These are phyloP conservation scores for Eulemur coronatus DNA, from an alignment of 2,797 vertebrate genomes.

Conservation along the genomic window DNA sequence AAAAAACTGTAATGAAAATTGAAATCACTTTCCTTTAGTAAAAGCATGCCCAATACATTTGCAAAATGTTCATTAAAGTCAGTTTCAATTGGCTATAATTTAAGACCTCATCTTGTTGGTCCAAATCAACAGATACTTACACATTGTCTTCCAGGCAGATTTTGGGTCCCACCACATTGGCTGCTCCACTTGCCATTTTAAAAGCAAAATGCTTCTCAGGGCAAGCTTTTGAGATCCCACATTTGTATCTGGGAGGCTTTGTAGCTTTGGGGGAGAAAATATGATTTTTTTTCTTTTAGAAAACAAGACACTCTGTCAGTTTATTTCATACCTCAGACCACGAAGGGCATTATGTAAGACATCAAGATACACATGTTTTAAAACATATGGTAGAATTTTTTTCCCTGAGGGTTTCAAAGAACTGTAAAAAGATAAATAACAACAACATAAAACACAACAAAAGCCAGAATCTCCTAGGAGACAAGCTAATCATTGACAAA, in stretches of 20 bases:
- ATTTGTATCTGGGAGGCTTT: conserved; percentile 89
- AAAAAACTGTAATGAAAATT: rapidly evolving
- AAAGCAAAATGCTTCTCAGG: conserved; percentile 93
- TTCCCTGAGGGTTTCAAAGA: neutral
- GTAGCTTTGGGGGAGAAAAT: conserved; percentile 84
- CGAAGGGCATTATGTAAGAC: neutral
- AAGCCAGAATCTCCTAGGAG: neutral
- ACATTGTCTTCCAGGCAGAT: conserved; percentile 95
- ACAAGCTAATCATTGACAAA: neutral
- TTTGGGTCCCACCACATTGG: conserved; percentile 96
- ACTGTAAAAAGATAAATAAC: neutral
- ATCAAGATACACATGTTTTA: neutral
- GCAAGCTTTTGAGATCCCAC: conserved; percentile 93
- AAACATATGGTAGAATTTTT: neutral
- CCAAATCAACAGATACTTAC: conserved; percentile 85
- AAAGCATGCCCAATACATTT: neutral
- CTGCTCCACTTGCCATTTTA: conserved; percentile 97
- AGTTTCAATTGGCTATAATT: neutral
- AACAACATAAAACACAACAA: neutral
- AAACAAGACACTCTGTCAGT: neutral
- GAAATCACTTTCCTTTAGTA: neutral
- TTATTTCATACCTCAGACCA: conserved; percentile 11
- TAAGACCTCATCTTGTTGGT: neutral
- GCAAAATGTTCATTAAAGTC: neutral
- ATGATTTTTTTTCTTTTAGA: neutral